Percentiles rank a stretch among this genome's conserved stretches.
phyloP scores from a whole-genome alignment of 37 sponge, comb jelly and placozoan species.

The Chondrosia reniformis region DNA sequence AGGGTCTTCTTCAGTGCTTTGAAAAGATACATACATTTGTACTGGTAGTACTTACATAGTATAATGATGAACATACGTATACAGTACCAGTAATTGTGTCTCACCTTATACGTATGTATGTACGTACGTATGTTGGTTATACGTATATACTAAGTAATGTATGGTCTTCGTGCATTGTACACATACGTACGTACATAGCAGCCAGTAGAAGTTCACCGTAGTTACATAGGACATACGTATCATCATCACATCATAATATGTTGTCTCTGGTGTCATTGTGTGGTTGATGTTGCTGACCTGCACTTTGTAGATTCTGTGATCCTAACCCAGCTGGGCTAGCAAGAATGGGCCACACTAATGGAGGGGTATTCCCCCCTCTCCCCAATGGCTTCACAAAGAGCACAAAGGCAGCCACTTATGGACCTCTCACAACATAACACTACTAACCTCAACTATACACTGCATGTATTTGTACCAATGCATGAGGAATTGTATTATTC shows the following conservation, averaged over 20 bases:
- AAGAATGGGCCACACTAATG: slow-evolving; percentile 10
- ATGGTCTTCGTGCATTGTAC: not conserved
- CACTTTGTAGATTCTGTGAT: slow-evolving; percentile 3
- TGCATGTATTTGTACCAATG: no score
- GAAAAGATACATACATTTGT: not conserved
- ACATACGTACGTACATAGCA: not conserved
- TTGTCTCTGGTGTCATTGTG: not conserved
- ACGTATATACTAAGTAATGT: not conserved
- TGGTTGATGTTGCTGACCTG: not conserved
- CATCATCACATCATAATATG: no score
- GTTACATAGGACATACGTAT: not conserved
- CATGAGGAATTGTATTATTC: no score
- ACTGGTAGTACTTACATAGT: not conserved
- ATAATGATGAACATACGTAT: not conserved
- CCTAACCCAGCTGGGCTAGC: slow-evolving; percentile 11
- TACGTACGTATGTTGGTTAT: not conserved
- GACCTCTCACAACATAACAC: no score
- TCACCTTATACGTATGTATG: not conserved
- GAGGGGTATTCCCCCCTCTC: slow-evolving; percentile 10
- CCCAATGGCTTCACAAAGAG: slow-evolving; percentile 22
- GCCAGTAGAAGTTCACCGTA: not conserved
- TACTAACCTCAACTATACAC: no score
- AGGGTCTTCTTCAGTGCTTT: no score
- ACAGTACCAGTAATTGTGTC: not conserved
- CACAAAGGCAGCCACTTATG: not conserved